phyloP scores from a whole-genome alignment of 2,113 vertebrate species.

The Tonatia bakeri region DNA sequence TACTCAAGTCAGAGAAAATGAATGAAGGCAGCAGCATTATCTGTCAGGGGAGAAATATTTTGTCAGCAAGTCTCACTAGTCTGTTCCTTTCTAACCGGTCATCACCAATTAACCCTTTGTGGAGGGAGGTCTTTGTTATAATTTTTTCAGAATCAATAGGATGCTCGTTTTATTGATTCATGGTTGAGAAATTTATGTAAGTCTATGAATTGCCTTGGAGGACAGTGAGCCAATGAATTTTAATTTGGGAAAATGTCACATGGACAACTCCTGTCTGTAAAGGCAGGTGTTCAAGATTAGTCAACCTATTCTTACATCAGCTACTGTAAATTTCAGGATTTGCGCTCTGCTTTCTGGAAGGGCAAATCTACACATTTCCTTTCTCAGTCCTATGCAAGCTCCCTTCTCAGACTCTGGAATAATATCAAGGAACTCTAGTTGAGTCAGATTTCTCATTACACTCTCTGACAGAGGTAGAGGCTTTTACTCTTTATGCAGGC shows the following conservation, averaged over 20 bases:
- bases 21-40: not conserved
- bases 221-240: not conserved
- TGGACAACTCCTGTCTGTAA: not conserved
- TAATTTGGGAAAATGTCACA: not conserved
- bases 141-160: not conserved
- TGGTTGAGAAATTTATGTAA: not conserved
- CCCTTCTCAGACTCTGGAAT: not conserved
- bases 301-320: not conserved
- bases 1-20: not conserved
- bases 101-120: not conserved
- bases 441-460: not conserved
- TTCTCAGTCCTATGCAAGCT: not conserved
- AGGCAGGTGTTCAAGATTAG: not conserved
- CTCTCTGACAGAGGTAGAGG: slow-evolving; percentile 27
- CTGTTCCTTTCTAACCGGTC: not conserved
- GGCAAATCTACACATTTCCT: not conserved
- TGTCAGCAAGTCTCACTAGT: not conserved
- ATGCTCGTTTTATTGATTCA: not conserved
- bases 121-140: not conserved
- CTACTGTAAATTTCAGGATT: not conserved
- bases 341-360: not conserved
- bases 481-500: not conserved
- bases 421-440: not conserved
- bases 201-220: not conserved
- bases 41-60: not conserved